phyloP scores from a whole-genome alignment of 2,113 vertebrate species.

The Apteryx owenii region DNA sequence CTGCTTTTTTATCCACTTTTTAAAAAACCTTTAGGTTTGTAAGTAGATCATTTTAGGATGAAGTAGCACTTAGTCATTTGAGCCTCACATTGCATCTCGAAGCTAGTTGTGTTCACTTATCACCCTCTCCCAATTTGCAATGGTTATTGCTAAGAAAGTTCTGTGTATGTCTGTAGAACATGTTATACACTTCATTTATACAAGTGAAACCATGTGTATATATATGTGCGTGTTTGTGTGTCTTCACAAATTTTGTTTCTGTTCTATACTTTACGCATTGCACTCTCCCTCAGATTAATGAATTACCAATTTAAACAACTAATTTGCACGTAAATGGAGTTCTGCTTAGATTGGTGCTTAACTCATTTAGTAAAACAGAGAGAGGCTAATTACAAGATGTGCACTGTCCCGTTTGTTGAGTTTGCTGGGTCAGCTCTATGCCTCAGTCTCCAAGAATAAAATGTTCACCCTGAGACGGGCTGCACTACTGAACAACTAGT shows the following conservation, averaged over 20 bases:
- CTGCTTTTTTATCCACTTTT: neutral
- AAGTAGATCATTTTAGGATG: neutral
- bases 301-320: neutral
- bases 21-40: neutral
- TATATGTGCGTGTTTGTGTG: neutral
- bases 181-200: fast-evolving
- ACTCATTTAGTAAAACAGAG: neutral
- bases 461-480: fast-evolving
- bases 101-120: neutral
- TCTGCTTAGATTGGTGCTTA: neutral
- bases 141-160: neutral
- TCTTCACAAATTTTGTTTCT: neutral
- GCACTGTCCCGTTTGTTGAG: neutral
- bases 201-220: neutral
- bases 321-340: neutral
- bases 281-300: neutral
- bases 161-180: neutral
- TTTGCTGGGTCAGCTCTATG: neutral
- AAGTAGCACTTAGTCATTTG: neutral
- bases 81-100: neutral
- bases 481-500: neutral
- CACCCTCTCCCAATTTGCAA: neutral
- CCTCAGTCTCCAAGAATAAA: neutral
- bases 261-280: neutral
- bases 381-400: neutral